phyloP scores from a whole-genome alignment of 2,113 vertebrate species.

The Pogona vitticeps region DNA sequence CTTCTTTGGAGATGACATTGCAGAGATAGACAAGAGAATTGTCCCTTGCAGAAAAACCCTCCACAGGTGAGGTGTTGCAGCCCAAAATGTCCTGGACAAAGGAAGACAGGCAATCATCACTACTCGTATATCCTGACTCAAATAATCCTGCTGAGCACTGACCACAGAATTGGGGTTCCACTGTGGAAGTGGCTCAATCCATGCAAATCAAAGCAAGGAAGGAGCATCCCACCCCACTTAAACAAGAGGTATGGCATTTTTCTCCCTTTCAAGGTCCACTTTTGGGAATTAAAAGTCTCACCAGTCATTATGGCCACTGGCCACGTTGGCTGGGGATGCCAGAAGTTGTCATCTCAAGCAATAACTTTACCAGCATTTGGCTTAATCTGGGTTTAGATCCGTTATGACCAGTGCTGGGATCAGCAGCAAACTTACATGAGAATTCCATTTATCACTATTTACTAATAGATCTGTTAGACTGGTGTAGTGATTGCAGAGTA shows the following conservation, averaged over 20 bases:
- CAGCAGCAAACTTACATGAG: no score
- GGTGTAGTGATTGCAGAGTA: no score
- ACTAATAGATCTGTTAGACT: no score
- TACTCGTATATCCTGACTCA: neutral
- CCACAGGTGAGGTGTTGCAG: constrained; percentile 85
- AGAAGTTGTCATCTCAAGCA: no score
- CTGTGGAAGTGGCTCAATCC: neutral
- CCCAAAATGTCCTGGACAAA: constrained; percentile 84
- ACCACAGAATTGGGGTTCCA: no score
- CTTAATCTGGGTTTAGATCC: no score
- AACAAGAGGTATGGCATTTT: neutral
- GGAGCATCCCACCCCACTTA: neutral
- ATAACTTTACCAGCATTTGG: no score
- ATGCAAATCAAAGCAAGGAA: neutral
- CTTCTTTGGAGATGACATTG: constrained; percentile 86
- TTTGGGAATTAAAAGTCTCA: neutral
- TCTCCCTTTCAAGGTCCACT: neutral
- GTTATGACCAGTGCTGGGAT: no score
- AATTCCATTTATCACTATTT: no score
- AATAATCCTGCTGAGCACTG: no score
- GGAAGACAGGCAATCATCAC: neutral
- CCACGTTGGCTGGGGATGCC: no score
- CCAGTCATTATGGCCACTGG: no score
- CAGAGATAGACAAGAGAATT: constrained; percentile 86
- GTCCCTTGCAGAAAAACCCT: constrained; percentile 83